These are phyloP conservation scores for Scleropages formosus DNA, from an alignment of 2,797 vertebrate species.

Conservation along the genomic window DNA sequence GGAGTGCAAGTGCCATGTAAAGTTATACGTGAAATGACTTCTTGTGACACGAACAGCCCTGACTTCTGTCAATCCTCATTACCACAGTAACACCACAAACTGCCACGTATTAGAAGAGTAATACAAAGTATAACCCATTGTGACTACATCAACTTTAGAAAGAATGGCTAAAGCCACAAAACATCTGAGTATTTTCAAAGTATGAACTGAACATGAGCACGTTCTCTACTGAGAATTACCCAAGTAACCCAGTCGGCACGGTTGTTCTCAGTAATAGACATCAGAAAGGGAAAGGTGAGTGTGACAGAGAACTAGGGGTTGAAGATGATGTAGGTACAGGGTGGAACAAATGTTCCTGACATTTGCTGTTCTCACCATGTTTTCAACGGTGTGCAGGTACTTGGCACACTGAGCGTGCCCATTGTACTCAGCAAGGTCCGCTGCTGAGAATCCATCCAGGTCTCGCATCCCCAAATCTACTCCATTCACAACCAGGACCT, in stretches of 20 bases:
- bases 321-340: background rate
- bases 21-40: no score
- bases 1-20: no score
- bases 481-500: constrained; percentile 93
- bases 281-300: background rate
- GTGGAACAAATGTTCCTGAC: background rate
- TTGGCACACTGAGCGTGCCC: constrained; percentile 90
- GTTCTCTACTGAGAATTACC: background rate
- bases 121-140: background rate
- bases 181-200: no score
- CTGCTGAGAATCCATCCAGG: constrained; percentile 86
- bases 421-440: constrained; percentile 89
- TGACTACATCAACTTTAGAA: background rate
- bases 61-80: background rate
- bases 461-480: constrained; percentile 84
- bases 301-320: background rate
- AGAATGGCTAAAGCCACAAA: no score
- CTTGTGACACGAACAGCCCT: no score
- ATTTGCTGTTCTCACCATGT: constrained; percentile 75
- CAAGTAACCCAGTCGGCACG: background rate
- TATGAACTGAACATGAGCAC: background rate
- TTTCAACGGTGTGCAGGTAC: constrained; percentile 91
- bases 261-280: background rate
- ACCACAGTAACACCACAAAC: background rate
- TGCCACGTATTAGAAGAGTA: background rate